Percentiles rank a stretch among this genome's conserved stretches.
Evolutionary conservation across 2,113 vertebrate species (phyloP).

Genomic region (Gulo gulo): DNA sequence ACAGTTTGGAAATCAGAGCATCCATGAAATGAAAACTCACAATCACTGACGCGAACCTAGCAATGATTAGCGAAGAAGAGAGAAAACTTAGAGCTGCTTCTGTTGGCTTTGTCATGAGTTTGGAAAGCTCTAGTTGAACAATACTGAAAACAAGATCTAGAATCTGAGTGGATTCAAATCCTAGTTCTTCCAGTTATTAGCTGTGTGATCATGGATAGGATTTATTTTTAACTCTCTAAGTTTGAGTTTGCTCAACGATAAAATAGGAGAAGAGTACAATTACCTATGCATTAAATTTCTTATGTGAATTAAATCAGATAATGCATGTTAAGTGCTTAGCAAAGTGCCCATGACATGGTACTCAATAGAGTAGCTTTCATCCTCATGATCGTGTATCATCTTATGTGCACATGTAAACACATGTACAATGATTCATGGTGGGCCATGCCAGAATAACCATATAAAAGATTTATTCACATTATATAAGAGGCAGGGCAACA

Average conservation of each 20-base stretch:
- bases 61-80: background rate
- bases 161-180: background rate
- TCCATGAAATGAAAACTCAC: background rate
- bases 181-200: background rate
- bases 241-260: slow-evolving; percentile 3
- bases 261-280: background rate
- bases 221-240: background rate
- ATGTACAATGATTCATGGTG: slow-evolving; percentile 31
- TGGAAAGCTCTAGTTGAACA: background rate
- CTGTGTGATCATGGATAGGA: background rate
- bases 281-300: background rate
- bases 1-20: slow-evolving; percentile 1
- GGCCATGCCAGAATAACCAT: slow-evolving; percentile 46
- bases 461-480: slow-evolving; percentile 65
- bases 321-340: background rate
- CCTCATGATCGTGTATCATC: background rate
- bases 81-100: background rate
- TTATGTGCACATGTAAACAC: background rate
- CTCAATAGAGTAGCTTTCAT: background rate
- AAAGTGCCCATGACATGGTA: background rate
- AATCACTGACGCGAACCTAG: background rate
- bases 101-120: background rate
- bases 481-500: slow-evolving; percentile 56
- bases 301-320: background rate
- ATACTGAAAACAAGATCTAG: background rate